Base-by-base conservation (phyloP, 2,888 invertebrate genomes). In the Eretmocerus hayati region DNA sequence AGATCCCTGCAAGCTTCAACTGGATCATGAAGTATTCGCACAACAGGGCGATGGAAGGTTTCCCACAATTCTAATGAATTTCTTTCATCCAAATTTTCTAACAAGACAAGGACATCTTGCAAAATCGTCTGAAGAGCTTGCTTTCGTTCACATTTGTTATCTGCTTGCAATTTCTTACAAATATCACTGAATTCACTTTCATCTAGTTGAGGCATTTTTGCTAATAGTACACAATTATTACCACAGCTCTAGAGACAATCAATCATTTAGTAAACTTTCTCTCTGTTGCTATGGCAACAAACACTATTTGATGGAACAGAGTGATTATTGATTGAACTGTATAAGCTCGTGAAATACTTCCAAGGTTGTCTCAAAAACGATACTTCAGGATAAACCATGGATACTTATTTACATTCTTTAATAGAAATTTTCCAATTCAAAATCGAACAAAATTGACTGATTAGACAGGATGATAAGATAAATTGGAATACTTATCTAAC, bases 1-100 rank as follows among this genome's bases (percentile, higher is more conserved):
- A 71, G 65, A 56, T 83, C 81, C 48, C 85, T 74, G 56, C 84
- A 84, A 1, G 75, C 74, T 70, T 86, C 85, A 0, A 79, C 75
- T 33, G 74, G 67, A 65, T 86, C 85, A 50, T 74, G 71, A 31
- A 78, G 60, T 16, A 73, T 69, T 58, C 74, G 72, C 6, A 77
- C 59, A 15, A 75, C 53, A 48, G 72, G 67, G 54, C 75, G 72
- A 48, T 75, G 73, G 22, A 73, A 66, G 50, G 63, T 69, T 42
- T 72, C 68, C 66, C 76, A 78, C 9, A 48, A n/a, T 4, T 37
- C 47, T 11, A 37, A 16, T 3, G 9, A 40, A 26, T 74, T 72
- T 21, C 67, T 62, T 37, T 67, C 65, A 35, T 76, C 50, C 16
- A 48, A 33, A 16, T 20, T 33, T 38, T 55, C 54, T 15, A 50